A percentile compares a stretch with the other conserved stretches of the same genome.
Conservation (phyloP, 1,140 invertebrate species). For the Rhyacophila brunnea region DNA sequence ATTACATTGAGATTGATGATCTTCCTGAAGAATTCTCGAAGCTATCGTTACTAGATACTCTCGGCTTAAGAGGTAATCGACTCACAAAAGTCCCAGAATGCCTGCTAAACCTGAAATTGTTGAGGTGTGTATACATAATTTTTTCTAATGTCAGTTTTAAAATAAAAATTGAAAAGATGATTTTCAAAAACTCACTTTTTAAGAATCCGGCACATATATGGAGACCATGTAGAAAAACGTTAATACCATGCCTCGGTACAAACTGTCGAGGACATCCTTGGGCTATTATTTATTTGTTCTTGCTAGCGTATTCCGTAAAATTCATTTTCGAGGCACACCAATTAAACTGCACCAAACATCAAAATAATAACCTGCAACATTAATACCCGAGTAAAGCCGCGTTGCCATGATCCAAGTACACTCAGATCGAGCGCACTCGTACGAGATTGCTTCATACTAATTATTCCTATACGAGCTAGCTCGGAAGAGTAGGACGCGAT, state of each 20-base stretch:
- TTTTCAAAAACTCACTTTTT: conserved; percentile 40
- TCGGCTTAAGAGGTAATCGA: conserved; percentile 62
- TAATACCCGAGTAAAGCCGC: too few relatives aligned
- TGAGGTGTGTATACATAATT: conserved; percentile 45
- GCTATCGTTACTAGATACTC: conserved; percentile 70
- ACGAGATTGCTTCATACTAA: too few relatives aligned
- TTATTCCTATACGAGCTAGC: too few relatives aligned
- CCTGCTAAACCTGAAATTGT: conserved; percentile 51
- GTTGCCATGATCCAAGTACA: too few relatives aligned
- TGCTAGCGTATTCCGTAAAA: too few relatives aligned
- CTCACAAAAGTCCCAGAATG: conserved; percentile 54
- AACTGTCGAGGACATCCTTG: neutral
- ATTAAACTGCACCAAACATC: too few relatives aligned
- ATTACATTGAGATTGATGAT: conserved; percentile 46
- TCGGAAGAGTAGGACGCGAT: too few relatives aligned
- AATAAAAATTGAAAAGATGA: conserved; percentile 49
- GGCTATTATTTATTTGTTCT: neutral
- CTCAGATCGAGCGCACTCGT: too few relatives aligned
- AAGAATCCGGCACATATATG: neutral
- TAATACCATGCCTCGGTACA: too few relatives aligned
- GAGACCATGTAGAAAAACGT: neutral
- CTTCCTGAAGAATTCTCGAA: conserved; percentile 70
- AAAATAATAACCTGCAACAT: too few relatives aligned
- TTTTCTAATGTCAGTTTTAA: conserved; percentile 1
- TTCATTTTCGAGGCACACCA: too few relatives aligned